Percentiles rank a stretch among this genome's conserved stretches.
Evolutionary conservation across 2,888 invertebrate species (phyloP).

Genomic region (Arrhopalites spinosus): DNA sequence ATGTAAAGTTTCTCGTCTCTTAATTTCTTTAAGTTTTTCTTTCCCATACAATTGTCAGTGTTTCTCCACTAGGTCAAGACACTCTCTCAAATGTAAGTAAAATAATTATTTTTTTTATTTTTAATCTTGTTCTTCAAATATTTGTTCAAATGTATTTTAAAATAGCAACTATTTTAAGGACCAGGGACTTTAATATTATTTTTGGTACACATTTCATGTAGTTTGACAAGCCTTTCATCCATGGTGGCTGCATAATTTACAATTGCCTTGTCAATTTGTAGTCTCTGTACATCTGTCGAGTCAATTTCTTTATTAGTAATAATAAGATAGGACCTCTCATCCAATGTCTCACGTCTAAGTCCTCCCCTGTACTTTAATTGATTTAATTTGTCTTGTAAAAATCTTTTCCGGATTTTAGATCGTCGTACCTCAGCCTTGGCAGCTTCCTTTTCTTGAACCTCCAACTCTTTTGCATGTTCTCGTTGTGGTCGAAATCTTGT

Average conservation of each 20-base stretch:
- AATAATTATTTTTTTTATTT: neutral
- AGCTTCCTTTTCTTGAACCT: conserved; percentile 44
- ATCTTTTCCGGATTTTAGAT: conserved; percentile 52
- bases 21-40: no score
- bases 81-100: conserved; percentile 13
- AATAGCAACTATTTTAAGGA: conserved; percentile 32
- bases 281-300: conserved; percentile 37
- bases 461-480: conserved; percentile 47
- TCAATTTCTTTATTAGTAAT: conserved; percentile 43
- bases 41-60: no score
- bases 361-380: conserved; percentile 54
- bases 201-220: conserved; percentile 48
- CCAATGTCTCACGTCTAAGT: conserved; percentile 48
- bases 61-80: no score
- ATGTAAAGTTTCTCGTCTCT: no score
- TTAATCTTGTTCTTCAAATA: conserved; percentile 45
- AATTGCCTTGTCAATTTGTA: conserved; percentile 45
- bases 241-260: conserved; percentile 42
- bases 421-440: conserved; percentile 51
- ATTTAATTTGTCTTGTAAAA: conserved; percentile 50
- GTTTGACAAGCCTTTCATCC: conserved; percentile 51
- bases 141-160: conserved; percentile 43
- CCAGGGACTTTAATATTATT: conserved; percentile 42
- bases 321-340: conserved; percentile 41
- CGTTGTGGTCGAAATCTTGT: conserved; percentile 50